Evolutionary conservation across 2,797 vertebrate species (phyloP).

Genomic region (Chaenodraco wilsoni): DNA sequence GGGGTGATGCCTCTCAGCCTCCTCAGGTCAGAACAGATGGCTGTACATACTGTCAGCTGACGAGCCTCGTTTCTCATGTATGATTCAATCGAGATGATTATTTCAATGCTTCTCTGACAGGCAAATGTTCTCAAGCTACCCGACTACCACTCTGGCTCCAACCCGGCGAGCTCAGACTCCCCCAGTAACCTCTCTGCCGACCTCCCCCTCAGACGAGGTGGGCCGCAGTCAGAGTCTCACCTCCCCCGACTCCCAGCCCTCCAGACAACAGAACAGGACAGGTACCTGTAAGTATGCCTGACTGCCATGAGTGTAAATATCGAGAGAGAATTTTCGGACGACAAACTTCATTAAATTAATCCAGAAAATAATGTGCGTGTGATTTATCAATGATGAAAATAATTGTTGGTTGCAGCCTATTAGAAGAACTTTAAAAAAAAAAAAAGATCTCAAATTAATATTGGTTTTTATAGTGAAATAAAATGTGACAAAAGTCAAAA

Average conservation of each 20-base stretch:
- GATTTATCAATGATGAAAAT: no score
- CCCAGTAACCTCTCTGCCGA: constrained; percentile 94
- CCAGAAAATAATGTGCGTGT: no score
- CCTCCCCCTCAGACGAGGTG: constrained; percentile 95
- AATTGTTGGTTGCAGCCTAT: no score
- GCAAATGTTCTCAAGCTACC: constrained; percentile 99
- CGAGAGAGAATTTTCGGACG: no score
- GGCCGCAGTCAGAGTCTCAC: constrained; percentile 95
- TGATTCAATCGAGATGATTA: background rate
- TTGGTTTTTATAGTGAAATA: no score
- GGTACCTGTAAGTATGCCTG: constrained; percentile 79
- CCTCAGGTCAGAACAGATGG: constrained; percentile 85
- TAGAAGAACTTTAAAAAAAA: no score
- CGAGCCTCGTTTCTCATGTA: background rate
- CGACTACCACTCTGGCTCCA: constrained; percentile 93
- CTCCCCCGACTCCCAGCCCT: constrained; percentile 93
- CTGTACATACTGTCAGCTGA: background rate
- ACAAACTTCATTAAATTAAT: no score
- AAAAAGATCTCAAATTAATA: no score
- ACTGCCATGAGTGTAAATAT: background rate
- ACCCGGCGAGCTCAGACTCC: constrained; percentile 95
- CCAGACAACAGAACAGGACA: constrained; percentile 89
- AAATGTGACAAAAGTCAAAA: no score
- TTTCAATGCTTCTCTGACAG: constrained; percentile 70
- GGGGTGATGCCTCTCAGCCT: constrained; percentile 98